Evolutionary conservation across 2,113 vertebrate species (phyloP).

Genomic region (Rhodinocichla rosea): DNA sequence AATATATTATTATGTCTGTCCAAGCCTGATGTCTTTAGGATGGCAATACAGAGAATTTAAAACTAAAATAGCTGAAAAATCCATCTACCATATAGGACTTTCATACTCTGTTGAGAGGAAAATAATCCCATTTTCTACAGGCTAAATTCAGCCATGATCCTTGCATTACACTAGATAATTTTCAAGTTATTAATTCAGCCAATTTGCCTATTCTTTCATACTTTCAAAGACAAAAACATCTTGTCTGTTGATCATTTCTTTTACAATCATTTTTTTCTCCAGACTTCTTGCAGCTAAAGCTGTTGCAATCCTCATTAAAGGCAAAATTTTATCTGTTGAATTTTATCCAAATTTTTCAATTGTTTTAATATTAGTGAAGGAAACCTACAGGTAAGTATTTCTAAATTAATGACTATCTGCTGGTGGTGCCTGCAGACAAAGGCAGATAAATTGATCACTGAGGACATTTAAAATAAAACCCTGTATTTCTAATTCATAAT

Average conservation of each 20-base stretch:
- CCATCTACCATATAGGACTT: not conserved
- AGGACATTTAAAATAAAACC: not conserved
- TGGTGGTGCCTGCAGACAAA: not conserved
- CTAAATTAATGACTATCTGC: not conserved
- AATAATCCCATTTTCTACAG: not conserved
- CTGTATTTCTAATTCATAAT: not conserved
- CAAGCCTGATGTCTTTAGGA: not conserved
- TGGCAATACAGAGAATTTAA: not conserved
- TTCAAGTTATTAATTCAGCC: slow-evolving; percentile 1
- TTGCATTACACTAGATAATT: not conserved
- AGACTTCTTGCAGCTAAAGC: not conserved
- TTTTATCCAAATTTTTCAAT: not conserved
- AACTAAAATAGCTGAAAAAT: not conserved
- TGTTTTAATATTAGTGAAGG: not conserved
- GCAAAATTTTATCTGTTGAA: not conserved
- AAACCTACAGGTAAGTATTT: not conserved
- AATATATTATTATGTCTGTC: not conserved
- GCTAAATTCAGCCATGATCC: not conserved
- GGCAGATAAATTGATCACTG: not conserved
- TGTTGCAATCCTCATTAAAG: not conserved
- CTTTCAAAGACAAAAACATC: not conserved
- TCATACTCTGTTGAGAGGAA: not conserved
- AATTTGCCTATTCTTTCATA: not conserved
- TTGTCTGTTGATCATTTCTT: not conserved
- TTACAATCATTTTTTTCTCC: not conserved